phyloP scores from a whole-genome alignment of 2,797 vertebrate genomes.

The Naso thynnoides region DNA sequence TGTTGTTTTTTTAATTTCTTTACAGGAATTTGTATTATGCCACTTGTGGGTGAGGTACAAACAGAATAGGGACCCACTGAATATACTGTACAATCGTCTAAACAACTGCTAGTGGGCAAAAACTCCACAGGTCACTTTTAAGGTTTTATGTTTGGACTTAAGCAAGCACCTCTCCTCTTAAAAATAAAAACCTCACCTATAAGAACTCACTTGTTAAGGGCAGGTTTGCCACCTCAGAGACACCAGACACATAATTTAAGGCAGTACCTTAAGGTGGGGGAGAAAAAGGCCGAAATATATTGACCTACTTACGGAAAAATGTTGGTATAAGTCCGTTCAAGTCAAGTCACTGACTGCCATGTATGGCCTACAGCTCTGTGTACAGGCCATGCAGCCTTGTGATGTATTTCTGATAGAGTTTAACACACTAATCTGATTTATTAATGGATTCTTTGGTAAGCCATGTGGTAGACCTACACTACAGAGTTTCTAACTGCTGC shows the following conservation, averaged over 20 bases:
- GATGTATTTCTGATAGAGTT: constrained; percentile 33
- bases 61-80: background rate
- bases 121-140: background rate
- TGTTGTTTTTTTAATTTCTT: no score
- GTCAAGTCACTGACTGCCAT: constrained; percentile 14
- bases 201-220: background rate
- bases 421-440: constrained; percentile 54
- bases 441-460: constrained; percentile 49
- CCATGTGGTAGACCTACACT: constrained; percentile 35
- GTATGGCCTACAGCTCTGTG: background rate
- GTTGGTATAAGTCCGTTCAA: constrained; percentile 14
- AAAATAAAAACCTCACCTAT: background rate
- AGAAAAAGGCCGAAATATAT: background rate
- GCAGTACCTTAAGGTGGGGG: background rate
- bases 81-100: background rate
- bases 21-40: background rate
- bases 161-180: background rate
- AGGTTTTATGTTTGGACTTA: background rate
- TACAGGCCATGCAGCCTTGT: background rate
- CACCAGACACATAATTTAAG: background rate
- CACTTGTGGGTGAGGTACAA: background rate
- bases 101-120: background rate
- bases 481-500: constrained; percentile 35
- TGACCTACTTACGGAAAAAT: constrained; percentile 25
- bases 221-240: background rate